Percentiles rank a stretch among this genome's conserved stretches.
Evolutionary conservation across 2,113 vertebrate species (phyloP).

Genomic region (Dolichotis patagonum): DNA sequence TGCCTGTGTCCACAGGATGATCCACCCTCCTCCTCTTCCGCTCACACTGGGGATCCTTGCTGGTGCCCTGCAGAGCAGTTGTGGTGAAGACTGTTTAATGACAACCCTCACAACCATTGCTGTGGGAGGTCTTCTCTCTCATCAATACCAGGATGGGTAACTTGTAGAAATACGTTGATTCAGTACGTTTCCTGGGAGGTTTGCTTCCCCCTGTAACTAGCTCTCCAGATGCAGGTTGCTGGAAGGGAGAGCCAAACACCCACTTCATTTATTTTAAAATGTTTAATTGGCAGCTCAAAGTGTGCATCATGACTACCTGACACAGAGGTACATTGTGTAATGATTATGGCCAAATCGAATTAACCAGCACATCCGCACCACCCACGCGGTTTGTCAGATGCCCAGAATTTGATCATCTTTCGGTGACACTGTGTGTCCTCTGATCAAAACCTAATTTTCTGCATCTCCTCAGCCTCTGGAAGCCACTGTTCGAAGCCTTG

Average conservation of each 20-base stretch:
- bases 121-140: background rate
- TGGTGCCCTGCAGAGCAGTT: too few relatives aligned
- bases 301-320: background rate
- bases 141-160: background rate
- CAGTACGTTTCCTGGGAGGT: background rate
- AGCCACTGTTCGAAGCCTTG: too few relatives aligned
- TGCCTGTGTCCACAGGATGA: rapidly evolving
- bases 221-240: background rate
- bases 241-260: background rate
- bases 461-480: too few relatives aligned
- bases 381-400: too few relatives aligned
- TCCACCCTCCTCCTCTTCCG: background rate
- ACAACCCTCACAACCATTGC: background rate
- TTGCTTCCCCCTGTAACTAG: background rate
- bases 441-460: background rate
- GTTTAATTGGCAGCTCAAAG: background rate
- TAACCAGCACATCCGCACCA: rapidly evolving
- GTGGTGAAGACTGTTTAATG: background rate
- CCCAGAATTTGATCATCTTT: background rate
- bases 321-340: rapidly evolving
- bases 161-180: background rate
- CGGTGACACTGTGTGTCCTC: background rate
- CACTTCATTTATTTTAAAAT: background rate
- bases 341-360: background rate
- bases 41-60: background rate